Base-by-base conservation (phyloP, 2,888 invertebrate species). In the Stenoptilia bipunctidactyla region DNA sequence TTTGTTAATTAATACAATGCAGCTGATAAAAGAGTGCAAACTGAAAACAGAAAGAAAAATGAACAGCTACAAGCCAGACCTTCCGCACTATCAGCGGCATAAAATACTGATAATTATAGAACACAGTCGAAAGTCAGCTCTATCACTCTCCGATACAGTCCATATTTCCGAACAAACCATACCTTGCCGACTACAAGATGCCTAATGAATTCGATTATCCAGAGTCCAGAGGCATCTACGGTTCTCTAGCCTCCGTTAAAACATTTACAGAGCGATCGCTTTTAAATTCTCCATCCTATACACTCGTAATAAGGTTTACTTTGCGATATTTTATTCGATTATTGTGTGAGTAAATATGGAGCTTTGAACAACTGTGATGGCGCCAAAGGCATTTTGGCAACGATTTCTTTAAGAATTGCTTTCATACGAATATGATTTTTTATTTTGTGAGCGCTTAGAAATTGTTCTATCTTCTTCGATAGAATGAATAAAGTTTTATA, bases 151-250 rank as follows among this genome's bases (percentile, higher is more conserved):
- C 8, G 8, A 20, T 20, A 20, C 20, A 20, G 20, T 20, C 8
- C 20, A 20, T 20, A 20, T 20, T 20, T 20, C 20, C 3, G 8
- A 20, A 8, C 20, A 3, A 20, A 20, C 3, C 8, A 20, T 5
- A 20, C 8, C 20, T 20, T 20, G 20, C 20, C 3, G 20, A 8
- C 4, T 20, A 20, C 20, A 70, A 73, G 66, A 65, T 60, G 52
- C 55, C 66, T 73, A 75, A 76, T 76, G 64, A 76, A 77, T 73
- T 72, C 58, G 66, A 76, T 77, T 74, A 75, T 67, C 63, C 59
- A 58, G 20, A 20, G 20, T 67, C 63, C 59, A 58, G 20, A 20
- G 20, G 20, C 20, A 68, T 68, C 61, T 61, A 51, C 58, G 62
- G 59, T 20, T 20, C 20, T 20, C 20, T 20, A 20, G 20, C 20